These are phyloP conservation scores for Drosophila sordidula DNA, from an alignment of 2,888 invertebrate species.

Conservation along the genomic window DNA sequence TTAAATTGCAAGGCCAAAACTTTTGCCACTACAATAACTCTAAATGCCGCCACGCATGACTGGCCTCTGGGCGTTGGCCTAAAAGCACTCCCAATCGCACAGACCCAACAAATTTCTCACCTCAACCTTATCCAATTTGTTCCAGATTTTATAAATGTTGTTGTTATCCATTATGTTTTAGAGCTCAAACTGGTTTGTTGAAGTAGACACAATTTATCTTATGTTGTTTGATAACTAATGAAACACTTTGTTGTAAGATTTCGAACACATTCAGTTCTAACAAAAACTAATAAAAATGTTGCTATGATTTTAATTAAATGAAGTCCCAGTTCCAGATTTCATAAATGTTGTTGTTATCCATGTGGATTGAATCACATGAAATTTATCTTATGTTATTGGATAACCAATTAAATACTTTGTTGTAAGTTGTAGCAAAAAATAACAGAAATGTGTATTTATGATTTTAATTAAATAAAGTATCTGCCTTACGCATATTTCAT, in stretches of 20 bases:
- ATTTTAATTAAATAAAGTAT: too few species aligned
- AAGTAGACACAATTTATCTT: slow-evolving; percentile 8
- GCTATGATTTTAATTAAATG: too few species aligned
- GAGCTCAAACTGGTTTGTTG: slow-evolving; percentile 3
- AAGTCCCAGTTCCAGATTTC: too few species aligned
- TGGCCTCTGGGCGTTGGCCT: slow-evolving; percentile 33
- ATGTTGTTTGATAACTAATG: slow-evolving; percentile 2
- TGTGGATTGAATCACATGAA: too few species aligned
- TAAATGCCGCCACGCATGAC: slow-evolving; percentile 56
- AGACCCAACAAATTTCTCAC: slow-evolving; percentile 26
- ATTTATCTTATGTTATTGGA: too few species aligned
- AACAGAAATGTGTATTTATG: too few species aligned
- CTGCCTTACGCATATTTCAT: too few species aligned
- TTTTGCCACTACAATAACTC: slow-evolving; percentile 73
- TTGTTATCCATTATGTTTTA: slow-evolving; percentile 14
- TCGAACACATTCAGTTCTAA: neutral
- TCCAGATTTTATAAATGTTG: slow-evolving; percentile 34
- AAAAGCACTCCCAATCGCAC: slow-evolving; percentile 53
- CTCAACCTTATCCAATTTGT: slow-evolving; percentile 68
- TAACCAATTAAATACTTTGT: too few species aligned
- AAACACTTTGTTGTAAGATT: neutral
- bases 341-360: too few species aligned
- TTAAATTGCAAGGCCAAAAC: slow-evolving; percentile 66
- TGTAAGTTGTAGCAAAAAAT: too few species aligned
- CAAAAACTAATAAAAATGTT: too few species aligned